Conservation (phyloP, 2,797 vertebrate genomes). For the Tragopan temminckii region DNA sequence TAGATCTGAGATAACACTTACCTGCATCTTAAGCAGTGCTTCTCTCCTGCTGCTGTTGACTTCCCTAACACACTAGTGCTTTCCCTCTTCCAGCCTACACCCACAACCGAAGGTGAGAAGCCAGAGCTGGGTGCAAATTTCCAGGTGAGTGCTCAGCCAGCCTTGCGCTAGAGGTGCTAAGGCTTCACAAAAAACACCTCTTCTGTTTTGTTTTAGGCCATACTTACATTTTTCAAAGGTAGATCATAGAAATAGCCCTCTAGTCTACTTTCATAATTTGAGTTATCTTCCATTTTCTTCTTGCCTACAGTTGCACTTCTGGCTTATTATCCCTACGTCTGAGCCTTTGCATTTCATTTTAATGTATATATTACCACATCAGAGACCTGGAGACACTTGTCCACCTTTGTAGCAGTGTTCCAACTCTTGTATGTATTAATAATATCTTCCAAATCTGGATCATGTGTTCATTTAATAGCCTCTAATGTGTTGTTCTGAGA, state of each 20-base stretch:
- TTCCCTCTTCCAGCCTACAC: background rate
- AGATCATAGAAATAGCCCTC: background rate
- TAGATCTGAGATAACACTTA: background rate
- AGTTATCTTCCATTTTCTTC: background rate
- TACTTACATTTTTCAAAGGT: background rate
- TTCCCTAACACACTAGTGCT: background rate
- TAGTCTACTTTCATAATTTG: background rate
- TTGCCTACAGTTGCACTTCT: background rate
- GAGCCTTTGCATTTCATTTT: background rate
- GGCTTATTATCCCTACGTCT: background rate
- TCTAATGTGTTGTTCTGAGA: accelerated
- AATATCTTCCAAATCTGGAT: background rate
- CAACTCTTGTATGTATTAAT: background rate
- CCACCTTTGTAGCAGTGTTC: accelerated
- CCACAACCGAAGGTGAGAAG: background rate
- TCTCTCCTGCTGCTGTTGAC: background rate
- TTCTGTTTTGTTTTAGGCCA: background rate
- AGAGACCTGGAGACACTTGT: accelerated
- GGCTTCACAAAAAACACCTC: background rate
- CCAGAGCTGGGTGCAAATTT: background rate
- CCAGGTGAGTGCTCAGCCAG: background rate
- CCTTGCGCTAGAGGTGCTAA: background rate
- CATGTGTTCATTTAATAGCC: background rate
- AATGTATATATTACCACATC: accelerated
- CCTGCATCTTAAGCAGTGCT: background rate